These are phyloP conservation scores for Phyllotis vaccarum DNA, from an alignment of 2,797 vertebrate species.

Conservation along the genomic window DNA sequence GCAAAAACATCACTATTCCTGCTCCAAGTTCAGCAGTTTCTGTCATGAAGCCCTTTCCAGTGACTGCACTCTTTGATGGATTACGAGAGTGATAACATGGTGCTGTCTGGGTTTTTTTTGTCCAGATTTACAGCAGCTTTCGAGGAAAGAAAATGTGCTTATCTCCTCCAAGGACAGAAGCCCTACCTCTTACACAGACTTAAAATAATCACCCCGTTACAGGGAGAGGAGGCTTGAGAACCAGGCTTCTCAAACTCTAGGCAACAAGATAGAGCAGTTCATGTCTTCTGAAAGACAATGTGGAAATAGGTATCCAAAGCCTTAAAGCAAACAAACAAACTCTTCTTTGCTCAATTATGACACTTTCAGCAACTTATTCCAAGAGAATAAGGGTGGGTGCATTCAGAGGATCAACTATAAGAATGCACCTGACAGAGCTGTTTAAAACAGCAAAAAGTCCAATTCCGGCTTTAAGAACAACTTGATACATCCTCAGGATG, in stretches of 20 bases:
- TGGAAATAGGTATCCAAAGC: not conserved
- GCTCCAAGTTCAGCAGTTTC: not conserved
- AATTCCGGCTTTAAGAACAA: not conserved
- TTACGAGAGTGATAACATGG: conserved; percentile 6
- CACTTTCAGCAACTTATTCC: conserved; percentile 25
- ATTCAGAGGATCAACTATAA: not conserved
- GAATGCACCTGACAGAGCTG: not conserved
- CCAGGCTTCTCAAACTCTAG: not conserved
- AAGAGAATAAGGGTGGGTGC: conserved; percentile 26
- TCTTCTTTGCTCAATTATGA: conserved; percentile 25
- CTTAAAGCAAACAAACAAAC: not conserved
- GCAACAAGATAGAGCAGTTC: not conserved
- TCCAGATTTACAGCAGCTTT: conserved; percentile 48
- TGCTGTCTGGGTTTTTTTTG: conserved; percentile 23
- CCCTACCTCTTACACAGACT: conserved; percentile 18
- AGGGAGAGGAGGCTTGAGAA: not conserved
- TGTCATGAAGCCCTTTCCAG: not conserved
- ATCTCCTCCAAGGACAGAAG: conserved; percentile 26
- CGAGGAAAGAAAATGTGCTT: not conserved
- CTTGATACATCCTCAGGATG: not conserved
- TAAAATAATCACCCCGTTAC: not conserved
- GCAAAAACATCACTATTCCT: not conserved
- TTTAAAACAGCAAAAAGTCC: not conserved
- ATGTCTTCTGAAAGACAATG: conserved; percentile 22
- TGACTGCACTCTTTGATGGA: not conserved